Conservation (phyloP, 2,888 invertebrate genomes). For the Limnephilus auricula region DNA sequence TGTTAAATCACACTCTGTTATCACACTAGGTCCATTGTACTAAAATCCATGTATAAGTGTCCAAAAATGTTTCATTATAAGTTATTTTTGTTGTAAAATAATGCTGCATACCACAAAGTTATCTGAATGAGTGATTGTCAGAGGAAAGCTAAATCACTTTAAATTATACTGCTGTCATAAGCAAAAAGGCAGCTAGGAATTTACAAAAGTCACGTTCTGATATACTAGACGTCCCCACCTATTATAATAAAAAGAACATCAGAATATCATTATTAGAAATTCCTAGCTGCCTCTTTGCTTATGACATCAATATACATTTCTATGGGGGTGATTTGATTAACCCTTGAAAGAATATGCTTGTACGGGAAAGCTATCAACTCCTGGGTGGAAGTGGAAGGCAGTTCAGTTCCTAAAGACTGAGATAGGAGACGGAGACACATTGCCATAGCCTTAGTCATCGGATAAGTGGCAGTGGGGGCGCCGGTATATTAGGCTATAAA, state of each 20-base stretch:
- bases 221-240: too few relatives aligned
- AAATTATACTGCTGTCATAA: too few relatives aligned
- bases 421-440: conserved; percentile 27
- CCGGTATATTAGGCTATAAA: conserved; percentile 36
- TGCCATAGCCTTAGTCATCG: conserved; percentile 47
- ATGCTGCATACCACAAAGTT: neutral
- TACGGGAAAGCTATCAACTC: neutral
- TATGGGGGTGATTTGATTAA: neutral
- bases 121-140: neutral
- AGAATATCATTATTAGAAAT: too few relatives aligned
- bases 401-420: conserved; percentile 2
- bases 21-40: neutral
- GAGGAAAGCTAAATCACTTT: neutral
- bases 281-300: too few relatives aligned
- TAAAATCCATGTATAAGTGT: neutral
- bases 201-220: too few relatives aligned
- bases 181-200: too few relatives aligned
- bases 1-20: neutral
- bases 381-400: neutral
- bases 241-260: too few relatives aligned
- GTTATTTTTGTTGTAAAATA: neutral
- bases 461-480: conserved; percentile 20
- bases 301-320: too few relatives aligned
- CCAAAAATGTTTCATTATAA: neutral
- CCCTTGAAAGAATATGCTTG: neutral